Evolutionary conservation across 2,113 vertebrate species (phyloP), one percentile per base, ranked within the genome.

Genomic region (Stigmatopora argus): DNA sequence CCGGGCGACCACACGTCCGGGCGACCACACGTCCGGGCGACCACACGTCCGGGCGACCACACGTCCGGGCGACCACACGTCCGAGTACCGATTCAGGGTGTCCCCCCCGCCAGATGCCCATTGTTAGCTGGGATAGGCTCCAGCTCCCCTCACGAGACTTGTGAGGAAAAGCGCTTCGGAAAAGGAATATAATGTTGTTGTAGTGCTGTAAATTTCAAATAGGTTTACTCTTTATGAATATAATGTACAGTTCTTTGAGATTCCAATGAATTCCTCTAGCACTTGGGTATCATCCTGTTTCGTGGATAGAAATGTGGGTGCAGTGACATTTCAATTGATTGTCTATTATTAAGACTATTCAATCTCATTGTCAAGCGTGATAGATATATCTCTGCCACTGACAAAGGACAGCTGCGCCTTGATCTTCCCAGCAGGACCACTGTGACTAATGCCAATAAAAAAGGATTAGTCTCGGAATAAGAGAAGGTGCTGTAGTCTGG

Each of bases 401-500:
- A 87, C 77, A 69, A 82, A 85, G 77, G 78, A 75, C 75, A 78
- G 53, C 75, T 67, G 71, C 79, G 75, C 71, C 72, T 85, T 86
- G 78, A 85, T 85, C 82, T 82, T 72, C 75, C 73, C 85, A 73
- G 70, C 63, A 85, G 70, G 76, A 79, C 79, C 76, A 47, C 52
- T 67, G 70, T 75, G 79, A 72, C 80, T 84, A 88, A 89, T 85
- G 81, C 75, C 81, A 85, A 85, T 84, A 87, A 85, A 82, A 82
- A 90, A 85, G 77, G 78, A 89, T 85, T 85, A 82, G 83, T 78
- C 71, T 80, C 74, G 71, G 80, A 87, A 74, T 78, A 70, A 79
- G 86, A 77, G 85, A 83, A 81, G 80, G 83, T 86, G 84, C 83
- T 86, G 87, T 85, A 78, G 83, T 86, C 73, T 65, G 78, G 80